Evolutionary conservation across 2,888 invertebrate genomes (phyloP), one percentile per base, ranked within the genome.

Genomic region (Mesorhabditis spiculigera): DNA sequence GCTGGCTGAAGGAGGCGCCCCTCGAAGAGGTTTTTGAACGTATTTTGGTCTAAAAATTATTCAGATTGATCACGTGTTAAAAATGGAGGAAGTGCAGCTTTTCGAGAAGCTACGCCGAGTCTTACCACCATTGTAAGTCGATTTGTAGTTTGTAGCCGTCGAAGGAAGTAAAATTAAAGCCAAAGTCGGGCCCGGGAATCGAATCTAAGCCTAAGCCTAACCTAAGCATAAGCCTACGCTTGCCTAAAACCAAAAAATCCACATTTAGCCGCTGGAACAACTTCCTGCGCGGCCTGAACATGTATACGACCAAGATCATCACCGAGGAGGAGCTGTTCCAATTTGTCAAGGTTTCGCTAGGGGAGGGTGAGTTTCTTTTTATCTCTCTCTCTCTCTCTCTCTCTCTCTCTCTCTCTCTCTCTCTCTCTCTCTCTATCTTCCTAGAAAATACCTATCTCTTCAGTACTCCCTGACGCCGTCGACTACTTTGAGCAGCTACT

Each of bases 281-380:
- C 10, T 67, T 72, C 58, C 42, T 72, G 41, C 45, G 72, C 13
- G n/a, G 45, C 6, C 41, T 69, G n/a, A 63, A 66, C 41, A 10
- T 69, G 13, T 72, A 69, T 63, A 72, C 58, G 5, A 41, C 43
- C 4, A 16, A 41, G 28, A 28, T 71, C 41, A 58, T 71, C 5
- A 45, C 50, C 1, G 66, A 44, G 5, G 45, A 65, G 1, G 71
- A 71, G 16, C 63, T 71, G 42, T 5, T 71, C 5, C 4, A 45
- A 5, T 10, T 66, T 5, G 42, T 68, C 4, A 42, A 65, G 28
- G 45, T 67, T 10, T 45, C 67, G 13, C n/a, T 72, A n/a, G 72
- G 72, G n/a, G 58, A 50, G 8, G 8, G 58, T 50, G n/a, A 10
- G 58, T 50, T 13, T 28, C 28, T 28, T 28, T 28, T 3, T 28